Evolutionary conservation across 1,140 invertebrate species (phyloP), one percentile per base, ranked within the genome.

Genomic region (Delia radicum): DNA sequence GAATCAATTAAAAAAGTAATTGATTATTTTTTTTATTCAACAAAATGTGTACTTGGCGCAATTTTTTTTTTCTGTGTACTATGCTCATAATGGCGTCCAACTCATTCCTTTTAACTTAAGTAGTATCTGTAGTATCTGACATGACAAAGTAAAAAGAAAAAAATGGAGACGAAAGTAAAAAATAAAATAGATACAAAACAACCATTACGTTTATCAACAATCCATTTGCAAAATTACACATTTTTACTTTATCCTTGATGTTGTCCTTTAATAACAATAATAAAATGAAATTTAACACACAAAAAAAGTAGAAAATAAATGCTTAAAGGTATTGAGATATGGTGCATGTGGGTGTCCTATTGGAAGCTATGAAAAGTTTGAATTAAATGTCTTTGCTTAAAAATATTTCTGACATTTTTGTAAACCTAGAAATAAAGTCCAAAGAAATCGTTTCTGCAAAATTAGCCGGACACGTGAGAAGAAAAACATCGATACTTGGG

Each of bases 121-220:
- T 55, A 55, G 37, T 48, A 48, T n/a, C n/a, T n/a, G n/a, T n/a
- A 33, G 31, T 42, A 55, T n/a, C n/a, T 55, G 48, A 55, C 48
- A 55, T 55, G 48, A 55, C 21, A 55, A 55, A 55, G 48, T 55
- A 21, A 55, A 55, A 55, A 21, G 13, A 37, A 55, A 21, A 55
- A 55, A 55, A 55, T 21, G 29, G 27, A 69, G 26, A 69, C 61
- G 33, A 69, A 29, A 21, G n/a, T 33, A 33, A 69, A 69, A 69
- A 69, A 33, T 10, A 28, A 28, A 28, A 65, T 29, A n/a, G 26
- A 31, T 33, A 8, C 65, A 69, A 69, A 69, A 69, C 65, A 29
- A 28, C 65, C 65, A 69, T 69, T 69, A 69, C 65, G 65, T 69
- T 69, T 69, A 69, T 33, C 65, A 69, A 24, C 65, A 69, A 69